Evolutionary conservation across 2,888 invertebrate species (phyloP).

Genomic region (Apamea epomidion): DNA sequence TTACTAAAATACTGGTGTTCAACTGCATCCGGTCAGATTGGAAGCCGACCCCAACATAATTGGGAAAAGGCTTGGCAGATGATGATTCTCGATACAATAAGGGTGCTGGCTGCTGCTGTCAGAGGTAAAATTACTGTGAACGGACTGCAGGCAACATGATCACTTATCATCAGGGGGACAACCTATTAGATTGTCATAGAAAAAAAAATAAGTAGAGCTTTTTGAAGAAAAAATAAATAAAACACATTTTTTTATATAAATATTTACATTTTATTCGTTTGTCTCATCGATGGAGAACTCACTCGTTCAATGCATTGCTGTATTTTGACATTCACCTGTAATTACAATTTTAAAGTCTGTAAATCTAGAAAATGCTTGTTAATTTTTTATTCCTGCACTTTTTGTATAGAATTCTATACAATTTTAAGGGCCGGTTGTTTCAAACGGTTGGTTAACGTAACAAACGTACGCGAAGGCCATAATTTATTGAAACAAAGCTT

Average conservation of each 20-base stretch:
- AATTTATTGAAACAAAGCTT: too few relatives aligned
- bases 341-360: slow-evolving; percentile 46
- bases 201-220: background rate
- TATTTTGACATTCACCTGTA: slow-evolving; percentile 53
- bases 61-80: too few relatives aligned
- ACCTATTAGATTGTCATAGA: background rate
- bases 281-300: slow-evolving; percentile 69
- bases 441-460: too few relatives aligned
- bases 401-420: background rate
- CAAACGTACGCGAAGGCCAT: too few relatives aligned
- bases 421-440: background rate
- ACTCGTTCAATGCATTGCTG: slow-evolving; percentile 63
- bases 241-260: slow-evolving; percentile 79
- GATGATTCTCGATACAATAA: too few relatives aligned
- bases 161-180: background rate
- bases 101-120: too few relatives aligned
- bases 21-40: too few relatives aligned
- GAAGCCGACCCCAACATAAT: too few relatives aligned
- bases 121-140: too few relatives aligned
- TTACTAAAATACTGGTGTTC: too few relatives aligned
- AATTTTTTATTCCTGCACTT: background rate
- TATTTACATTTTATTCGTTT: slow-evolving; percentile 85
- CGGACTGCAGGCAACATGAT: too few relatives aligned
- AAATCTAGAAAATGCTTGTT: slow-evolving; percentile 1
- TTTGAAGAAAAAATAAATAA: slow-evolving; percentile 66